phyloP scores from a whole-genome alignment of 2,888 invertebrate genomes.

The Drosophila maculinotata region DNA sequence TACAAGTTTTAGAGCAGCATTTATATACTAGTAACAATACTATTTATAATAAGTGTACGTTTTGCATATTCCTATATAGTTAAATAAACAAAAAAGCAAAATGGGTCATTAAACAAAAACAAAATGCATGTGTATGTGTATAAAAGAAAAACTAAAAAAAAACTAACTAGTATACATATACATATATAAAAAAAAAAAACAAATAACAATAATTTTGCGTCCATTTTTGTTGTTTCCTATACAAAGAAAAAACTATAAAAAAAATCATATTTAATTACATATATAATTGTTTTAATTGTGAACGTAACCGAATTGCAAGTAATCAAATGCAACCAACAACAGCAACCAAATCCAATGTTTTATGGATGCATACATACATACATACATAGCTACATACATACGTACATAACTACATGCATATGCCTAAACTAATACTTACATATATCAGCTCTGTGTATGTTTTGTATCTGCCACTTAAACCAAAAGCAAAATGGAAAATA shows the following conservation, averaged over 20 bases:
- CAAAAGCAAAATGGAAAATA: constrained; percentile 11
- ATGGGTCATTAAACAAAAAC: constrained; percentile 35
- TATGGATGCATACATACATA: constrained; percentile 10
- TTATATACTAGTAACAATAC: constrained; percentile 69
- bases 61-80: constrained; percentile 78
- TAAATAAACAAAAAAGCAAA: constrained; percentile 61
- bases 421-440: constrained; percentile 15
- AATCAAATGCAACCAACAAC: constrained; percentile 30
- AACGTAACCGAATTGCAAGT: constrained; percentile 35
- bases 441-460: constrained; percentile 38
- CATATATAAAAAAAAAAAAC: constrained; percentile 11
- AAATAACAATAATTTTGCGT: constrained; percentile 78
- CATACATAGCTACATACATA: constrained; percentile 21
- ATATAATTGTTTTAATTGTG: constrained; percentile 50
- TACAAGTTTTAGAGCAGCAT: constrained; percentile 76
- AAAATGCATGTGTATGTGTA: constrained; percentile 21
- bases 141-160: constrained; percentile 24
- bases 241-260: constrained; percentile 41
- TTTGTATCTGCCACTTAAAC: constrained; percentile 37
- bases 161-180: constrained; percentile 3
- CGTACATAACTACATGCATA: constrained; percentile 25
- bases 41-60: constrained; percentile 74
- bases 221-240: constrained; percentile 79
- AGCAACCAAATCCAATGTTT: constrained; percentile 30
- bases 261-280: constrained; percentile 41